A percentile compares a stretch with the other conserved stretches of the same genome.
These are phyloP conservation scores for Nannoperca obscura DNA, from an alignment of 2,797 vertebrate species.

Conservation along the genomic window DNA sequence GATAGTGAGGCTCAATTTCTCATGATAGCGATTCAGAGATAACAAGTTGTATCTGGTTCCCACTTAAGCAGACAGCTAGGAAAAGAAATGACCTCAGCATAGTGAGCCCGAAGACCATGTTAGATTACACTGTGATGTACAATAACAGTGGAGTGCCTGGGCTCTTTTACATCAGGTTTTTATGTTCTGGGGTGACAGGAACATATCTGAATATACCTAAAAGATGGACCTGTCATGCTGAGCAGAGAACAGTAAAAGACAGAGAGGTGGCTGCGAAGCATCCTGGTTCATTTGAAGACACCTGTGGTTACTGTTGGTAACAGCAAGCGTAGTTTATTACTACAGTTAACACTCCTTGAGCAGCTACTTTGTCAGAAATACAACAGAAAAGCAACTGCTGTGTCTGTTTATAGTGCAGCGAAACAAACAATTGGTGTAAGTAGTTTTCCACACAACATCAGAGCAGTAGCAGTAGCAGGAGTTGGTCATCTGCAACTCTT, in stretches of 20 bases:
- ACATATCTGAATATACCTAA: conserved; percentile 4
- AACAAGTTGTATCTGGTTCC: conserved; percentile 69
- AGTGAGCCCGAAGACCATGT: conserved; percentile 38
- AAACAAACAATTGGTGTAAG: neutral
- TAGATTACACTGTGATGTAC: conserved; percentile 44
- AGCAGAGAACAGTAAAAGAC: neutral
- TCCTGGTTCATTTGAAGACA: neutral
- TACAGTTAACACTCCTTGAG: neutral
- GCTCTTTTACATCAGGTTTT: conserved; percentile 39
- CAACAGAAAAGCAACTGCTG: neutral
- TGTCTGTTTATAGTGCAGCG: neutral
- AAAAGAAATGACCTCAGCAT: conserved; percentile 68
- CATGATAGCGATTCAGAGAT: conserved; percentile 74
- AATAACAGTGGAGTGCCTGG: conserved; percentile 27
- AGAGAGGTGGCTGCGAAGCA: neutral
- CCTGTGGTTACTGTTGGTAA: neutral
- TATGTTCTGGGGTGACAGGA: conserved; percentile 16
- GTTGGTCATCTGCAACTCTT: neutral
- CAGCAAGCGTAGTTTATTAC: neutral
- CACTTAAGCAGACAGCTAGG: conserved; percentile 55
- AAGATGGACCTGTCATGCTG: conserved; percentile 5
- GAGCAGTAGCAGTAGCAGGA: conserved; percentile 2
- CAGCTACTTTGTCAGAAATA: neutral
- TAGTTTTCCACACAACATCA: neutral
- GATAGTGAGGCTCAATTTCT: conserved; percentile 70